Conservation (phyloP, 2,113 vertebrate genomes). For the Elephas maximus region DNA sequence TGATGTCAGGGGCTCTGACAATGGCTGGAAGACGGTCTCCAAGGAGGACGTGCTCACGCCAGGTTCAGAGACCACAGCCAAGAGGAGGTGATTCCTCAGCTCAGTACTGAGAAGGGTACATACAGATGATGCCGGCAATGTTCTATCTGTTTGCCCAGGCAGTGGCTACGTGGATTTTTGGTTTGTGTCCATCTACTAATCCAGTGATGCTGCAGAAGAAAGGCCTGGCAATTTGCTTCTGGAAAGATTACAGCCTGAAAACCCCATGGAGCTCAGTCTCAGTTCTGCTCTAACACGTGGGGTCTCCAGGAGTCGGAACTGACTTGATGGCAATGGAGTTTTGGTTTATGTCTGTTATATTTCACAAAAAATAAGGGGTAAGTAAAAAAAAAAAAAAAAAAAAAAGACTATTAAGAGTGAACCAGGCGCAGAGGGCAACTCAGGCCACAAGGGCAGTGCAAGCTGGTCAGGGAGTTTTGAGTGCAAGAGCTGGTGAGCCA, state of each 20-base stretch:
- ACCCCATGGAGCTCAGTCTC: no score
- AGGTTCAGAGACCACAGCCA: not conserved
- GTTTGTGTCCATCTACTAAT: not conserved
- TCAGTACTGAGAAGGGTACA: not conserved
- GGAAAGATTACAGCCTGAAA: no score
- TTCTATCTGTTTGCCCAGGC: not conserved
- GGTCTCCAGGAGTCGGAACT: no score
- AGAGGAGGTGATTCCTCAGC: not conserved
- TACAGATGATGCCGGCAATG: not conserved
- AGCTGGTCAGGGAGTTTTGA: not conserved
- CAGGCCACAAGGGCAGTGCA: not conserved
- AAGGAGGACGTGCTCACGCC: not conserved
- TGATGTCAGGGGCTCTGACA: not conserved
- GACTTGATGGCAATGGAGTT: no score
- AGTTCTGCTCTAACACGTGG: no score
- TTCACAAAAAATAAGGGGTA: not conserved
- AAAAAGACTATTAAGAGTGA: not conserved
- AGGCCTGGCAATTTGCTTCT: no score
- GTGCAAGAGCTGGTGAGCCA: not conserved
- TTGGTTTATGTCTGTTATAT: not conserved
- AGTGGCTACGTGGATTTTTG: not conserved
- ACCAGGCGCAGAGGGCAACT: not conserved
- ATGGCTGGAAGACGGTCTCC: rapidly evolving
- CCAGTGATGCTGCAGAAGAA: no score
- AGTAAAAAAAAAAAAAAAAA: not conserved